Base-by-base conservation (phyloP, 1,140 invertebrate species). In the Hyposmocoma kahamanoa region DNA sequence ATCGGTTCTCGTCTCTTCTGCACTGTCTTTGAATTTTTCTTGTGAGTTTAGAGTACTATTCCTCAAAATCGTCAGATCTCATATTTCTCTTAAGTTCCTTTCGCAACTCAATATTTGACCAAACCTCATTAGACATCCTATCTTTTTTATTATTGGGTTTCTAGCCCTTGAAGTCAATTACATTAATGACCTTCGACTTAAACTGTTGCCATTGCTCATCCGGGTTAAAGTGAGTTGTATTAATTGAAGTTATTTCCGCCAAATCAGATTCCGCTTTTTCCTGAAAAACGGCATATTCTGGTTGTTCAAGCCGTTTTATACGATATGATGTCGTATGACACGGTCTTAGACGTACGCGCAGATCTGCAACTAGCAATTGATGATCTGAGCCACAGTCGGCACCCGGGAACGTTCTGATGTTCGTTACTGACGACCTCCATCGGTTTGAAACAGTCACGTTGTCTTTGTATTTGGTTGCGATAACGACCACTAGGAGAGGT, bases 381-480 rank as follows among this genome's bases (percentile, higher is more conserved):
- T 47, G 45, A 15, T 47, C 45, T 2, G 38, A 39, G 28, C 44
- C 32, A 22, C 53, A 56, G 18, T 56, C 53, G 8, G 53, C 48
- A 1, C 53, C 44, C 1, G 48, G 53, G 22, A 42, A 46, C 22
- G 53, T 50, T 22, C 26, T 45, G 3, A 22, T 17, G 36, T 56
- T 56, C 0, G 42, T 43, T 34, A 50, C 38, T 15, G 47, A 50
- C 4, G 47, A 50, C 24, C 17, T 50, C 48, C 53, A 56, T 2
- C 44, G 42, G 9, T 42, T 28, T 5, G 10, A 17, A 5, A 56
- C 43, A 5, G 28, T 43, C n/a, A 56, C 47, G 22, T 26, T 47
- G 22, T 56, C 47, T n/a, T n/a, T n/a, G n/a, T 11, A 50, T 56
- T 39, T 47, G 47, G 19, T 50, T 47, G 19, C 47, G 5, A 11